A percentile compares a stretch with the other conserved stretches of the same genome.
These are phyloP conservation scores for Epirrhoe alternata DNA, from an alignment of 2,888 invertebrate genomes.

Conservation along the genomic window DNA sequence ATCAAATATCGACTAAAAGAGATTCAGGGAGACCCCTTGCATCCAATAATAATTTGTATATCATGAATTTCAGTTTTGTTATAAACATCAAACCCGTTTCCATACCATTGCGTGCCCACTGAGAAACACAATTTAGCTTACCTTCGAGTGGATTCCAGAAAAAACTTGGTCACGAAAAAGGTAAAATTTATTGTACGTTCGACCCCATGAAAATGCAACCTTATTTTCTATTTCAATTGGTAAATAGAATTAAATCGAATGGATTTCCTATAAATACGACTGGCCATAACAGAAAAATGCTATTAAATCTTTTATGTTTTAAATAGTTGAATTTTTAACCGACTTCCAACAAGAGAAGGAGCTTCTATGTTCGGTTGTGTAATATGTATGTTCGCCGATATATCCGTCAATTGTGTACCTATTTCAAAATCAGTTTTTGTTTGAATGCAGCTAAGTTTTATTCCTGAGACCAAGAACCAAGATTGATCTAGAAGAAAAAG, in stretches of 20 bases:
- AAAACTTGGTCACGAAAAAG: neutral
- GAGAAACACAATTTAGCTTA: neutral
- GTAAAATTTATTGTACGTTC: neutral
- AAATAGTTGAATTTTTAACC: neutral
- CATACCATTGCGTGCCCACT: conserved; percentile 3
- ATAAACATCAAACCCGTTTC: neutral
- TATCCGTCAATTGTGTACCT: no score
- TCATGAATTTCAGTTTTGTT: neutral
- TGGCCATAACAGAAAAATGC: neutral
- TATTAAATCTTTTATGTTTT: neutral
- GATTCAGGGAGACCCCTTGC: neutral
- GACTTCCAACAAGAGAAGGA: no score
- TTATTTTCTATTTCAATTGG: neutral
- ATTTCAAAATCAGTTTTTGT: no score
- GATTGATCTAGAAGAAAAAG: no score
- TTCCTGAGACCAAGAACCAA: no score
- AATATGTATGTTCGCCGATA: no score
- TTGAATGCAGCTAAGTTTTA: no score
- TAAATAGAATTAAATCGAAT: neutral
- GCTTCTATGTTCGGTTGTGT: no score
- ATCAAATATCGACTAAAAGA: neutral
- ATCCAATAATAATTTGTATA: neutral
- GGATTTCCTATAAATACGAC: neutral
- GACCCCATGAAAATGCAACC: neutral
- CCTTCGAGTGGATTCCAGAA: neutral